Evolutionary conservation across 1,140 invertebrate species (phyloP).

Genomic region (Microplitis demolitor): DNA sequence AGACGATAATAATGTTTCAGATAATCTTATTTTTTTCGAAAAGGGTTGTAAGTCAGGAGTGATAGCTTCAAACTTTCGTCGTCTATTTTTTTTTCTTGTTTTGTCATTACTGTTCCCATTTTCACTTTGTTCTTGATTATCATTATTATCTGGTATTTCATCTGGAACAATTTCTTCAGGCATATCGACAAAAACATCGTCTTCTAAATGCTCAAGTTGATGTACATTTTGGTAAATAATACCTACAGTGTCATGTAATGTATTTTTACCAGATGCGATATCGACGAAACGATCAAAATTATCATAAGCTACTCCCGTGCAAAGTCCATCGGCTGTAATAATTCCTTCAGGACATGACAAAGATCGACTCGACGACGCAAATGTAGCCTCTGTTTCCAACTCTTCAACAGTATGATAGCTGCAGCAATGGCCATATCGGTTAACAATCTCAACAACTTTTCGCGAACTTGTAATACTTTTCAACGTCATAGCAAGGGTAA

Average conservation of each 20-base stretch:
- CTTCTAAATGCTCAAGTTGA: not conserved
- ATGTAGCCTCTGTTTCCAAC: conserved; percentile 31
- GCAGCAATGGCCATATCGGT: conserved; percentile 22
- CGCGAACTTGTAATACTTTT: conserved; percentile 48
- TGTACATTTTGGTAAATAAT: conserved; percentile 17
- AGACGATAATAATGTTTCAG: no score
- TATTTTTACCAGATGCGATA: conserved; percentile 7
- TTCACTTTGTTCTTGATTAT: no score
- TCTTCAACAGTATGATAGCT: conserved; percentile 12
- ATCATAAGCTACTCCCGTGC: conserved; percentile 43
- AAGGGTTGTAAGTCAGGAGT: no score
- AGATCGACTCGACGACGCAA: conserved; percentile 15
- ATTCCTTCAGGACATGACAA: conserved; percentile 36
- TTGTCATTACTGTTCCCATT: no score
- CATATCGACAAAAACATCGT: no score
- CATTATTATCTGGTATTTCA: no score
- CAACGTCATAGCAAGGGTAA: conserved; percentile 40
- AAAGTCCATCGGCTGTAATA: conserved; percentile 24
- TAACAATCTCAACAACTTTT: conserved; percentile 37
- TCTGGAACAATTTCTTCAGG: no score
- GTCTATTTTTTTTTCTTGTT: no score
- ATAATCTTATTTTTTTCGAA: no score
- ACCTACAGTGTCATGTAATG: no score
- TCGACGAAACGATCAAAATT: conserved; percentile 42
- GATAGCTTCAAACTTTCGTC: no score